Evolutionary conservation across 2,113 vertebrate genomes (phyloP).

Genomic region (Corythaeola cristata): DNA sequence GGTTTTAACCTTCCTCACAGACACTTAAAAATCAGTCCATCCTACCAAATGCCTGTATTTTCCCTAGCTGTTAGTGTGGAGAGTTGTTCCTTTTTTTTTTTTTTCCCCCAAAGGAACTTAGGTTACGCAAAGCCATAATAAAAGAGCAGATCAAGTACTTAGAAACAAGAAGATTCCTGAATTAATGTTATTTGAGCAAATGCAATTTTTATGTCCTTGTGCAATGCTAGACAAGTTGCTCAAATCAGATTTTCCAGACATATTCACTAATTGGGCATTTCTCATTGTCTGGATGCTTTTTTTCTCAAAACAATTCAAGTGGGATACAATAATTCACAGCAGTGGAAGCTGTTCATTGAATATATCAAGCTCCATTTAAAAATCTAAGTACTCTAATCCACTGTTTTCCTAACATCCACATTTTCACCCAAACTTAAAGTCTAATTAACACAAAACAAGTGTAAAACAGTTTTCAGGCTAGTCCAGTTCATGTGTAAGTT

Average conservation of each 20-base stretch:
- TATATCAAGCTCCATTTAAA: background rate
- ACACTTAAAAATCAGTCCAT: background rate
- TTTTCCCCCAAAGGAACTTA: background rate
- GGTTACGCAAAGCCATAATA: background rate
- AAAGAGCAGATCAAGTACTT: background rate
- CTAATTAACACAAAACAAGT: background rate
- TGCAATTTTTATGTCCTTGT: slow-evolving; percentile 14
- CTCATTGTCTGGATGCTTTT: background rate
- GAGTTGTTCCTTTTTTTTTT: background rate
- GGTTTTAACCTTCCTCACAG: background rate
- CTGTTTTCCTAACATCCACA: background rate
- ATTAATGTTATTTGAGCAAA: background rate
- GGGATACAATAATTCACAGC: background rate
- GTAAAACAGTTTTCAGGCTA: background rate
- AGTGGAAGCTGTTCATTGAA: background rate
- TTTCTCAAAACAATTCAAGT: background rate
- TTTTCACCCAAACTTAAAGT: background rate
- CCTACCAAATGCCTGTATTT: background rate
- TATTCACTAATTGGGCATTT: slow-evolving; percentile 23
- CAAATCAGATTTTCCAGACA: slow-evolving; percentile 49
- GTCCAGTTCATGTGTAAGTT: background rate
- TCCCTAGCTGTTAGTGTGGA: background rate
- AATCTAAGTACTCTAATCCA: background rate
- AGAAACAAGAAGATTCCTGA: background rate
- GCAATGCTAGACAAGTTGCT: slow-evolving; percentile 15